A percentile compares a stretch with the other conserved stretches of the same genome.
Conservation (phyloP, 2,113 vertebrate species). For the Nycticorax nycticorax region DNA sequence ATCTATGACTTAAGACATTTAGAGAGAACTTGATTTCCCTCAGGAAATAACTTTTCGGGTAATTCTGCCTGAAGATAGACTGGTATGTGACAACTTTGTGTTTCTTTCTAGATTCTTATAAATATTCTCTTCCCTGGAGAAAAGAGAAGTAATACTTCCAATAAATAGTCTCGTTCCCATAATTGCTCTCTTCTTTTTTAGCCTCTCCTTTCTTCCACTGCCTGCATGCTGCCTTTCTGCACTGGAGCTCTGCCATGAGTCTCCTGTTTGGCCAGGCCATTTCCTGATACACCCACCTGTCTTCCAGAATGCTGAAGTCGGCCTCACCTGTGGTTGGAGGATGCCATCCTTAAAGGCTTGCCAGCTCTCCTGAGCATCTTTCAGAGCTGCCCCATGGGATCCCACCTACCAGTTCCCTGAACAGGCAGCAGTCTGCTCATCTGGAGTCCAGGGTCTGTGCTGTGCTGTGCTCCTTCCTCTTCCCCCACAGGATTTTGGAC, state of each 20-base stretch:
- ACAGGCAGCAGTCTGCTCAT: background rate
- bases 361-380: background rate
- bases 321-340: background rate
- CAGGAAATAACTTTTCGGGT: background rate
- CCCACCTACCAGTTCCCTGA: background rate
- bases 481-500: too few relatives aligned
- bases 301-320: background rate
- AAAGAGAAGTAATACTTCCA: background rate
- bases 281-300: background rate
- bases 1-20: background rate
- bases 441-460: background rate
- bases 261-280: background rate
- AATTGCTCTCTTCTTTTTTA: background rate
- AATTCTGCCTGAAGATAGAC: background rate
- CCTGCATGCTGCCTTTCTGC: background rate
- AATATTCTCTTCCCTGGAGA: background rate
- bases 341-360: background rate
- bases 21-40: background rate
- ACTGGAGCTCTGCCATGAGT: background rate
- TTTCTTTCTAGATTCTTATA: background rate
- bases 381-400: background rate
- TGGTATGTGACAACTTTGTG: background rate
- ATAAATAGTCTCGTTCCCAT: background rate
- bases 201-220: background rate
- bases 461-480: background rate